These are phyloP conservation scores for Chaenocephalus aceratus DNA, from an alignment of 2,113 vertebrate genomes.

Conservation along the genomic window DNA sequence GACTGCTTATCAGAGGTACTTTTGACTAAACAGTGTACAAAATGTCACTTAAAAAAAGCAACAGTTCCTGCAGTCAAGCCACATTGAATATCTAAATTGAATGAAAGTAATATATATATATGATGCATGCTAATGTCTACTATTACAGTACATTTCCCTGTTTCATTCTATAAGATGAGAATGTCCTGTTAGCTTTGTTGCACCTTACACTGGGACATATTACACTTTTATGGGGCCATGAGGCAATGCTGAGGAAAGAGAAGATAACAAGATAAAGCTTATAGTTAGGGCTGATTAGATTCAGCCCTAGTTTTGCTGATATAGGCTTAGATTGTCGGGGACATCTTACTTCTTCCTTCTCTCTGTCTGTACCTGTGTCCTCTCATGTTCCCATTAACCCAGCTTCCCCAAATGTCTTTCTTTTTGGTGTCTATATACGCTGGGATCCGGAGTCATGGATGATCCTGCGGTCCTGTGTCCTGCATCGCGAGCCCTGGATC, in stretches of 20 bases:
- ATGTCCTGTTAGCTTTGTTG: background rate
- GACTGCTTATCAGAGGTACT: constrained; percentile 48
- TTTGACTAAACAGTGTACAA: constrained; percentile 50
- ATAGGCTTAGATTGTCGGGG: too few species aligned
- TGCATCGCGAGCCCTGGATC: too few species aligned
- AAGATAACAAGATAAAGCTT: background rate
- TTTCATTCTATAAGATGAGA: background rate
- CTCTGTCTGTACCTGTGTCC: too few species aligned
- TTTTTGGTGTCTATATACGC: too few species aligned
- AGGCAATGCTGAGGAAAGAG: background rate
- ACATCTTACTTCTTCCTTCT: too few species aligned
- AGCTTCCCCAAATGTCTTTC: too few species aligned
- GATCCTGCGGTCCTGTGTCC: too few species aligned
- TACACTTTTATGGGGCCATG: background rate
- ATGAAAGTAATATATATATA: background rate
- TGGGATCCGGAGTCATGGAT: too few species aligned
- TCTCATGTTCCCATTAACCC: too few species aligned
- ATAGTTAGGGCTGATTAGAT: too few species aligned
- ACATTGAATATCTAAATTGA: background rate
- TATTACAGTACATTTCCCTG: background rate
- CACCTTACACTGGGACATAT: background rate
- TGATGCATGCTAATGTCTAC: background rate
- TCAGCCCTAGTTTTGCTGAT: too few species aligned
- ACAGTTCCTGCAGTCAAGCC: constrained; percentile 14
- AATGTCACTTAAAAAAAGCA: constrained; percentile 40